phyloP scores from a whole-genome alignment of 2,888 invertebrate genomes.

The Nymphalis c-album region DNA sequence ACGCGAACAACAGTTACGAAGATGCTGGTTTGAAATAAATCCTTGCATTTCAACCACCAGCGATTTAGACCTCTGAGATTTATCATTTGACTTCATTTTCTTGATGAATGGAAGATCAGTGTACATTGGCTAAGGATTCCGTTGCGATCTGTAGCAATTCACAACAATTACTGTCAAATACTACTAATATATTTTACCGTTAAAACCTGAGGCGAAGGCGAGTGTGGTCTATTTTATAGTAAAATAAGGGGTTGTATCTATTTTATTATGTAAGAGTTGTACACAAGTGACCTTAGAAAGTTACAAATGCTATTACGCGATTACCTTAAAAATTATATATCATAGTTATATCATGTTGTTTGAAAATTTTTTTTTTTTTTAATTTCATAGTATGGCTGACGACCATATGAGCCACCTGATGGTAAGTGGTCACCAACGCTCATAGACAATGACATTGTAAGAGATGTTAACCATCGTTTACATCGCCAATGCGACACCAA shows the following conservation, averaged over 20 bases:
- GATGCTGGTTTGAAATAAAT: constrained; percentile 22
- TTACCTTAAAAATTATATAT: too few relatives aligned
- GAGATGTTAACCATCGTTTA: too few relatives aligned
- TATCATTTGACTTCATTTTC: constrained; percentile 2
- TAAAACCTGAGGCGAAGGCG: constrained; percentile 50
- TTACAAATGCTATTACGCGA: too few relatives aligned
- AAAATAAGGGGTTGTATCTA: constrained; percentile 17
- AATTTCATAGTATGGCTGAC: too few relatives aligned
- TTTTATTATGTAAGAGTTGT: not conserved
- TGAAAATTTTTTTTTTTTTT: too few relatives aligned
- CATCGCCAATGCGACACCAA: too few relatives aligned
- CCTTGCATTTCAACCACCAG: constrained; percentile 20
- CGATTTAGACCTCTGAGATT: constrained; percentile 9
- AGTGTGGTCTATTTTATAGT: constrained; percentile 27
- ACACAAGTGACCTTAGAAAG: not conserved
- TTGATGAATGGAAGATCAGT: constrained; percentile 28
- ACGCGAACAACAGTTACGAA: constrained; percentile 21
- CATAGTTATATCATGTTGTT: too few relatives aligned
- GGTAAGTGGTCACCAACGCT: too few relatives aligned
- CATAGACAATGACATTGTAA: too few relatives aligned
- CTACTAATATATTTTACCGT: constrained; percentile 62
- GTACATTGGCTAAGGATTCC: constrained; percentile 22
- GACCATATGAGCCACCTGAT: too few relatives aligned
- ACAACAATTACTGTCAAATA: constrained; percentile 77
- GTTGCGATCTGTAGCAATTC: constrained; percentile 51